Evolutionary conservation across 2,113 vertebrate species (phyloP), one percentile per base, ranked within the genome.

Genomic region (Stigmatopora nigra): DNA sequence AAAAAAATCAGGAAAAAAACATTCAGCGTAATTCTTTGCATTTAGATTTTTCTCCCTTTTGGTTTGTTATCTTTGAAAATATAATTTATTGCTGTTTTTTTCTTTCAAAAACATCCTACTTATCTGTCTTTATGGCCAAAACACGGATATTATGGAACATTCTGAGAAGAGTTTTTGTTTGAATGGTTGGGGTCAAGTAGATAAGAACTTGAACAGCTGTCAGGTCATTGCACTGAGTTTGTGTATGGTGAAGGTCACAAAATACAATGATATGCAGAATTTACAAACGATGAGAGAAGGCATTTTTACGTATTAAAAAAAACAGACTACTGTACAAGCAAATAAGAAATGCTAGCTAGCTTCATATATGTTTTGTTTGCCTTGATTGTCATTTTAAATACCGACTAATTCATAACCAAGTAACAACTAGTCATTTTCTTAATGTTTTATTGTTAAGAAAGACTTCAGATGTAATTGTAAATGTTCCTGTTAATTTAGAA

Each of bases 161-260:
- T 78, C 67, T 35, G 22, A 67, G 74, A 80, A 76, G 59, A 68
- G 25, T 67, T 47, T 52, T 38, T 70, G 52, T 62, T 71, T 66
- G 62, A 11, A 56, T 36, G 46, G 4, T 49, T 11, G 15, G 17
- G 53, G 47, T 73, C 1, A 66, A 38, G 38, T 4, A 69, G 79
- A 78, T 78, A 64, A 82, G 77, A 79, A 84, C 79, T 19, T 2
- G 63, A 19, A 16, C 13, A 20, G 36, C 58, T 61, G 61, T 15
- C 14, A 41, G 71, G 76, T 76, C 70, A 46, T 3, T 68, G 67
- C 25, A 2, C 72, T 22, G 31, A 61, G 22, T 38, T 44, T 41
- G 15, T 55, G 45, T 56, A 60, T 35, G 35, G 59, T 7, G 38
- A 20, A 4, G 41, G 19, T 53, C 19, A 22, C 38, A 53, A 53